These are phyloP conservation scores for Andrena cerasifolii DNA, from an alignment of 1,140 invertebrate species.

Conservation along the genomic window DNA sequence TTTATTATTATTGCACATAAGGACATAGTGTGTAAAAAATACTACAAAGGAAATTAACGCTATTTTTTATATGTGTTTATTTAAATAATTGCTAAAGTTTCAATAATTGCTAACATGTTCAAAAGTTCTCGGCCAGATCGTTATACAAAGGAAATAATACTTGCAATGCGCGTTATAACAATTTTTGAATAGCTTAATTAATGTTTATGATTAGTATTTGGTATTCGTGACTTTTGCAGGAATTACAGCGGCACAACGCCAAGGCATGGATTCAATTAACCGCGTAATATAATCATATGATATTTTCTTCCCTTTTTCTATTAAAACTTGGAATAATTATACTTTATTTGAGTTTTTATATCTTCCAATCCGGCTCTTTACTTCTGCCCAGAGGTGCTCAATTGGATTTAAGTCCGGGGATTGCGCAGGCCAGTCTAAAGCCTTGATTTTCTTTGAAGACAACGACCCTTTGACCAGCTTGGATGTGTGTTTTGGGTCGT, in stretches of 20 bases:
- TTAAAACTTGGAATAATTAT: neutral
- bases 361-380: neutral
- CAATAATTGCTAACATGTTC: too few species aligned
- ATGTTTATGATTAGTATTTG: slow-evolving; percentile 2
- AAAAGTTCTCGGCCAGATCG: too few species aligned
- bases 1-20: neutral
- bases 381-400: slow-evolving; percentile 1
- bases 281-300: slow-evolving; percentile 8
- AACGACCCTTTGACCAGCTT: slow-evolving; percentile 7
- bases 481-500: slow-evolving; percentile 2
- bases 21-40: too few species aligned
- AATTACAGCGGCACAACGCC: slow-evolving; percentile 8
- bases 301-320: neutral
- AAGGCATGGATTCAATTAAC: slow-evolving; percentile 17
- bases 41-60: too few species aligned
- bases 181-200: too few species aligned
- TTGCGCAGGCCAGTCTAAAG: slow-evolving; percentile 13
- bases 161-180: too few species aligned
- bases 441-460: slow-evolving; percentile 12
- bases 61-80: too few species aligned
- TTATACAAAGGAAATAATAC: too few species aligned
- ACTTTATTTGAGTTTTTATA: too few species aligned
- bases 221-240: slow-evolving; percentile 11
- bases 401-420: slow-evolving; percentile 8
- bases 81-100: too few species aligned